Percentiles rank a stretch among this genome's conserved stretches.
phyloP scores from a whole-genome alignment of 2,113 vertebrate genomes.

The sheep (Ovis aries) region DNA sequence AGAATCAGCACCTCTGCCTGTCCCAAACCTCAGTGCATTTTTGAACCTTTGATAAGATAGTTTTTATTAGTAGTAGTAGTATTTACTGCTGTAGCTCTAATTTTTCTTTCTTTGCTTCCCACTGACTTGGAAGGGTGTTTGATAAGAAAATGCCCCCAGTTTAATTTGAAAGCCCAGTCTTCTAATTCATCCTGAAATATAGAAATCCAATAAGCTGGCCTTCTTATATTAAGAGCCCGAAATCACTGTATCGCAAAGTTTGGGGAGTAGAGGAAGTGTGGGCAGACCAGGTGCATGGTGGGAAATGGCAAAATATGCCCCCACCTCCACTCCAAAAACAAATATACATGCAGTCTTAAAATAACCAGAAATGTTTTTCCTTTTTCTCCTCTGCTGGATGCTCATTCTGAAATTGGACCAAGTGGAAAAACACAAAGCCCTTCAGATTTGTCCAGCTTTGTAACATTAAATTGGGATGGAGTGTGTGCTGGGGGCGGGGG shows the following conservation, averaged over 20 bases:
- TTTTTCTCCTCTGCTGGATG: neutral
- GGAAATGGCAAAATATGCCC: neutral
- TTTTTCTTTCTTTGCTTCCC: neutral
- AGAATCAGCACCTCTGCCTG: neutral
- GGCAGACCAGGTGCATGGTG: neutral
- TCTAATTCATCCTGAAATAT: neutral
- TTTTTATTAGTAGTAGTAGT: neutral
- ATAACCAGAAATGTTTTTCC: neutral
- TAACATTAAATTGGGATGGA: slow-evolving; percentile 25
- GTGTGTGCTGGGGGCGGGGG: neutral
- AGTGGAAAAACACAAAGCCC: slow-evolving; percentile 57
- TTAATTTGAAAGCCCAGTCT: neutral
- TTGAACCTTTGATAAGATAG: neutral
- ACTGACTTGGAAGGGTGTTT: neutral
- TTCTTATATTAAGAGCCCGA: neutral
- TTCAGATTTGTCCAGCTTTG: slow-evolving; percentile 36
- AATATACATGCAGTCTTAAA: neutral
- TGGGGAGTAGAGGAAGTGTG: neutral
- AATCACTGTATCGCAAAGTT: neutral
- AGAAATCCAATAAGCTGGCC: neutral
- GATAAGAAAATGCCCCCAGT: neutral
- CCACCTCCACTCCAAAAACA: neutral
- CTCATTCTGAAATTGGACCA: slow-evolving; percentile 37
- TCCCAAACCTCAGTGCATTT: neutral
- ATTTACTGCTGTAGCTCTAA: neutral